Base-by-base conservation (phyloP, 2,113 vertebrate species). In the Bolborhynchus lineola region DNA sequence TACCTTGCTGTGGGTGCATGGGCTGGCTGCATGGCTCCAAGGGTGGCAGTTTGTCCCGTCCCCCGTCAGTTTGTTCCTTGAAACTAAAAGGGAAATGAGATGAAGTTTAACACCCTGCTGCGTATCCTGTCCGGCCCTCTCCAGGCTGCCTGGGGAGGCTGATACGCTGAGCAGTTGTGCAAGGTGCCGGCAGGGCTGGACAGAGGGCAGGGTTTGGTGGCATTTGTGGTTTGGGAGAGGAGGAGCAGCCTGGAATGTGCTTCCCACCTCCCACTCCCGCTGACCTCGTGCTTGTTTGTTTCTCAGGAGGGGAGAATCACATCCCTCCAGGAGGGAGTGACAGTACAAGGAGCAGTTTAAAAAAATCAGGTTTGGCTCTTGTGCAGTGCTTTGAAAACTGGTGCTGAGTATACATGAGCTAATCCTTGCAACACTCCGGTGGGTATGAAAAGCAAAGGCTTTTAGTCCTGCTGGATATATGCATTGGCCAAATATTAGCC, bases 381-480 rank as follows among this genome's bases (percentile, higher is more conserved):
- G 16, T 64, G 77, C 88, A 62, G 80, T 1, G 9, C 88, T 96
- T 96, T 96, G 91, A 91, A 85, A 96, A 91, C 33, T 1, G 77
- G 74, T 89, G 83, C 67, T 94, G 88, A 92, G 85, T 95, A 94
- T 95, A 92, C 63, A 96, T 91, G 88, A 96, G 63, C 65, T 91
- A 72, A 94, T 93, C 11, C 19, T 82, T 91, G 81, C 46, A 67
- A 52, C 49, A 23, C 69, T 86, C 65, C 39, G 49, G 81, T 85
- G 81, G 81, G 80, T 63, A 79, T 69, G 74, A 86, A 87, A 96
- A 88, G 62, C 69, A 93, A 52, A 88, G 28, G 47, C 65, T 81
- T 75, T 89, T 26, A 49, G 78, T 78, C n/a, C n/a, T 91, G 57
- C 62, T 79, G 72, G 60, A 81, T 33, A 81, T 39, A 80, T 60